Percentiles rank a stretch among this genome's conserved stretches.
These are phyloP conservation scores for Drosophila ironensis DNA, from an alignment of 1,140 invertebrate genomes.

Conservation along the genomic window DNA sequence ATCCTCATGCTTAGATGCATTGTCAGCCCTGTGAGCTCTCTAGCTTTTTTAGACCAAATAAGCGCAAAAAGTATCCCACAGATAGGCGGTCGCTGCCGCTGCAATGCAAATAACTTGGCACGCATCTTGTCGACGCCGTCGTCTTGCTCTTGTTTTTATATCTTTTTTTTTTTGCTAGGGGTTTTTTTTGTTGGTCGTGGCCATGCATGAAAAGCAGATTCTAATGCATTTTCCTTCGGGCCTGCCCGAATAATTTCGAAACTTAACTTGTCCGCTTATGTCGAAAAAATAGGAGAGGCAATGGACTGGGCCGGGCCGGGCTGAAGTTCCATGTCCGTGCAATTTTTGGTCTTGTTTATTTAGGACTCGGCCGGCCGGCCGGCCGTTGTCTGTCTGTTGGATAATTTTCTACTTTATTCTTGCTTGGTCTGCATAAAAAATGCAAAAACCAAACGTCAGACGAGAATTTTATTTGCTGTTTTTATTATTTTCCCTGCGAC, in stretches of 20 bases:
- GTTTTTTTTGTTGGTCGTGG: slow-evolving; percentile 45
- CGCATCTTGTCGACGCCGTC: slow-evolving; percentile 51
- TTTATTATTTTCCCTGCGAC: slow-evolving; percentile 34
- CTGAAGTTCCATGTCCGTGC: slow-evolving; percentile 44
- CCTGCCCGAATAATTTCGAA: slow-evolving; percentile 51
- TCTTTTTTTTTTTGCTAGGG: slow-evolving; percentile 11
- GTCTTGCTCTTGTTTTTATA: slow-evolving; percentile 31
- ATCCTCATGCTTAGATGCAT: slow-evolving; percentile 66
- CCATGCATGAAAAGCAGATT: slow-evolving; percentile 72
- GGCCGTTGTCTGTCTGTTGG: slow-evolving; percentile 45
- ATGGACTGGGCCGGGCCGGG: neutral
- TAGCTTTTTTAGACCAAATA: slow-evolving; percentile 78
- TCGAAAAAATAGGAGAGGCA: neutral
- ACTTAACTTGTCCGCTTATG: slow-evolving; percentile 55
- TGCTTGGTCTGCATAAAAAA: slow-evolving; percentile 65
- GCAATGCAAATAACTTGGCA: slow-evolving; percentile 78
- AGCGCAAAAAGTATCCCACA: slow-evolving; percentile 67
- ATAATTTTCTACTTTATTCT: slow-evolving; percentile 53
- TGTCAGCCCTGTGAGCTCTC: slow-evolving; percentile 60
- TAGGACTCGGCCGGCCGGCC: slow-evolving; percentile 63
- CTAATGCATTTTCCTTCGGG: slow-evolving; percentile 74
- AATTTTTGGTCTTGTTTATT: slow-evolving; percentile 76
- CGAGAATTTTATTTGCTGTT: slow-evolving; percentile 52
- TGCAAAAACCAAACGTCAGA: slow-evolving; percentile 57
- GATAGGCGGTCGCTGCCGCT: slow-evolving; percentile 40